phyloP scores from a whole-genome alignment of 2,888 invertebrate genomes.

The Taphrorychus bicolor region DNA sequence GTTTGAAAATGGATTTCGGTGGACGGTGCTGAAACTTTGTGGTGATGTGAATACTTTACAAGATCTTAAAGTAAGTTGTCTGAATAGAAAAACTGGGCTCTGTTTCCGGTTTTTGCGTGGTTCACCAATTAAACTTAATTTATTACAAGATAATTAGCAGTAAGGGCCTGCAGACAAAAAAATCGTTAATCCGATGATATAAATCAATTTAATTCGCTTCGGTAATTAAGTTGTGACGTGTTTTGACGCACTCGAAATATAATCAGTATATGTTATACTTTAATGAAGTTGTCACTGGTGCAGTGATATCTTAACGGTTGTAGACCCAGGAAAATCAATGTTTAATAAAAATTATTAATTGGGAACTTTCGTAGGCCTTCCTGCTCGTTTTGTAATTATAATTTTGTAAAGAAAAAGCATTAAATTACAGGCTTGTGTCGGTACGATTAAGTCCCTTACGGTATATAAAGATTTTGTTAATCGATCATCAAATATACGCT shows the following conservation, averaged over 20 bases:
- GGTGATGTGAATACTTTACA: too few species aligned
- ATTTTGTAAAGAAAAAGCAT: background rate
- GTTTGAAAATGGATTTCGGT: background rate
- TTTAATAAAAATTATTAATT: too few species aligned
- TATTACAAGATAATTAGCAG: background rate
- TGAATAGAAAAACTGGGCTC: background rate
- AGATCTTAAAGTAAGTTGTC: too few species aligned
- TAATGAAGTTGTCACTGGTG: conserved; percentile 11
- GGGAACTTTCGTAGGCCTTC: background rate
- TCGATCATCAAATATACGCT: too few species aligned
- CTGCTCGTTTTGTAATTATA: background rate
- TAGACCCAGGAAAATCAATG: background rate
- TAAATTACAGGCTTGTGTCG: background rate
- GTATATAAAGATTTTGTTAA: too few species aligned
- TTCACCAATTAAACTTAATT: background rate
- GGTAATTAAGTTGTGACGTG: conserved; percentile 17
- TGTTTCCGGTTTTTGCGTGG: background rate
- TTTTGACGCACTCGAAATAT: conserved; percentile 13
- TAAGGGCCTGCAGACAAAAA: background rate
- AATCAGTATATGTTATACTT: conserved; percentile 1
- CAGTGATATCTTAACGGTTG: background rate
- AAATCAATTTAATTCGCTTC: conserved; percentile 9
- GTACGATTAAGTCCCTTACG: too few species aligned
- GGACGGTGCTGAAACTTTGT: background rate
- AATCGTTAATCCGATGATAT: conserved; percentile 1